These are phyloP conservation scores for Reinhardtius hippoglossoides DNA, from an alignment of 2,113 vertebrate species.

Conservation along the genomic window DNA sequence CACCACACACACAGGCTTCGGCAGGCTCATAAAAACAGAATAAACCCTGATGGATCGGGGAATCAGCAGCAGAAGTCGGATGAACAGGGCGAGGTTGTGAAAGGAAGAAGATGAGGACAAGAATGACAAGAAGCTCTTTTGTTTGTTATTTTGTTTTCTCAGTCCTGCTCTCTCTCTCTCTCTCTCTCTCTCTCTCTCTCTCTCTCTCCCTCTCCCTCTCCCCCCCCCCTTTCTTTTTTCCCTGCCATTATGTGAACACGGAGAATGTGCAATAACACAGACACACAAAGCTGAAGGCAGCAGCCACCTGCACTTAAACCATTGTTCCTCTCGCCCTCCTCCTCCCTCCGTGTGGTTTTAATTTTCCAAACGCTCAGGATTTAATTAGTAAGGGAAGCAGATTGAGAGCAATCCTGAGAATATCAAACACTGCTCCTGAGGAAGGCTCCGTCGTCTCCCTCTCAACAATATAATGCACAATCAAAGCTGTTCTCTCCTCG, in stretches of 20 bases:
- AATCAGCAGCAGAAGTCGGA: constrained; percentile 49
- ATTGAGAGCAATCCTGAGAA: constrained; percentile 70
- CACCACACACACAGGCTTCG: not conserved
- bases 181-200: not conserved
- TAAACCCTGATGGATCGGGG: constrained; percentile 57
- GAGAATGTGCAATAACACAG: not conserved
- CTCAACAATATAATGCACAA: constrained; percentile 8
- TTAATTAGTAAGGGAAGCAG: constrained; percentile 68
- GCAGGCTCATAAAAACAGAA: constrained; percentile 54
- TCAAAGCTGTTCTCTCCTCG: not conserved
- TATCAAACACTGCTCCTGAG: constrained; percentile 47
- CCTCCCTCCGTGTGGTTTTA: constrained; percentile 41
- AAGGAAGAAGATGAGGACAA: constrained; percentile 40
- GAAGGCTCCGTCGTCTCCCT: constrained; percentile 50
- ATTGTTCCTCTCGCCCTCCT: constrained; percentile 38
- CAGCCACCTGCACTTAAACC: constrained; percentile 54
- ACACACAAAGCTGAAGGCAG: constrained; percentile 40
- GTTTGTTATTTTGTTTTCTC: constrained; percentile 32
- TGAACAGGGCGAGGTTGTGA: constrained; percentile 52
- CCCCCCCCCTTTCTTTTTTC: constrained; percentile 24
- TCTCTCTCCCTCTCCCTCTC: not conserved
- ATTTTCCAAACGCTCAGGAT: constrained; percentile 65
- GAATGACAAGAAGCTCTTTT: constrained; percentile 52
- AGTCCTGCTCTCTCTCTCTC: constrained; percentile 4
- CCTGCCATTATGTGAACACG: constrained; percentile 42